A percentile compares a stretch with the other conserved stretches of the same genome.
Evolutionary conservation across 2,113 vertebrate species (phyloP).

Genomic region (Synodontis membranacea): DNA sequence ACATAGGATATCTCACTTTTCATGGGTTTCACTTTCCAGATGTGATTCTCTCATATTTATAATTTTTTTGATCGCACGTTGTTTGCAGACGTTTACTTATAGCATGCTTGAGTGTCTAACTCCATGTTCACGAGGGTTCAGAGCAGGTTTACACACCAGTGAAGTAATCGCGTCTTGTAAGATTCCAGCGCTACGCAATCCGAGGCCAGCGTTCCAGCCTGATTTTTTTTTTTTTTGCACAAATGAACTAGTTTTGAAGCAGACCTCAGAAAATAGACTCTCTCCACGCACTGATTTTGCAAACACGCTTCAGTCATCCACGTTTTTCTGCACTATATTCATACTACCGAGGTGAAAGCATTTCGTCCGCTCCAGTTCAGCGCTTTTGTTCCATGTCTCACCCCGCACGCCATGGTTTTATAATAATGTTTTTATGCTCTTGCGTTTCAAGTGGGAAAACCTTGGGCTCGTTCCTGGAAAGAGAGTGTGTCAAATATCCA

Average conservation of each 20-base stretch:
- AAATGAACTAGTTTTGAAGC: slow-evolving; percentile 33
- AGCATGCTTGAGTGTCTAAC: neutral
- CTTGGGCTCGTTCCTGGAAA: slow-evolving; percentile 60
- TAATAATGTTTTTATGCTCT: slow-evolving; percentile 69
- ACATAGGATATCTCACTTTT: neutral
- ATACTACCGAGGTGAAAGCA: slow-evolving; percentile 67
- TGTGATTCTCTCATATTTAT: neutral
- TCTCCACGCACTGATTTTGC: slow-evolving; percentile 16
- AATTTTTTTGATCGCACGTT: neutral
- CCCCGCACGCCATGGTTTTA: slow-evolving; percentile 60
- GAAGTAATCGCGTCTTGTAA: neutral
- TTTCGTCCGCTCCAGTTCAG: slow-evolving; percentile 56
- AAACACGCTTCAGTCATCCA: slow-evolving; percentile 59
- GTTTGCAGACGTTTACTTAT: neutral
- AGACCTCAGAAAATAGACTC: slow-evolving; percentile 2
- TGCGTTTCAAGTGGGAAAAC: slow-evolving; percentile 63
- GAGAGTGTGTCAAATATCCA: slow-evolving; percentile 51
- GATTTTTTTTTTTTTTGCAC: neutral
- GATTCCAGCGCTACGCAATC: neutral
- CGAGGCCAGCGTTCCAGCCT: neutral
- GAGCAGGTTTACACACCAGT: neutral
- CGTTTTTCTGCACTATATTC: slow-evolving; percentile 68
- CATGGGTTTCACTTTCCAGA: neutral
- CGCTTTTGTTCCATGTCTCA: slow-evolving; percentile 54
- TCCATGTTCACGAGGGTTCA: neutral